Base-by-base conservation (phyloP, 35 echinoderm and acorn worm species). In the Lytechinus variegatus region DNA sequence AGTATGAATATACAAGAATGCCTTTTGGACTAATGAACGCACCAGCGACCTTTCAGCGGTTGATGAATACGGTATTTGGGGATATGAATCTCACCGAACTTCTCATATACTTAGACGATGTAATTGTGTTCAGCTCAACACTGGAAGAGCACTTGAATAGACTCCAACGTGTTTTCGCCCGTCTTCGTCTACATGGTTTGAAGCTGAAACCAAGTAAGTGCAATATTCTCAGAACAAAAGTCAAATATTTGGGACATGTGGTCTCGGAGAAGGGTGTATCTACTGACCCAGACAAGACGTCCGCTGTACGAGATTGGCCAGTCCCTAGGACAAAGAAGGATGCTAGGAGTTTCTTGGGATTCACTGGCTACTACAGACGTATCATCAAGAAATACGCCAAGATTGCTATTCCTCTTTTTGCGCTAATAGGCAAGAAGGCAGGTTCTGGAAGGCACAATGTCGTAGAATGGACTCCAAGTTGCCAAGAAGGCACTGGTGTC, bases 141-240 rank as follows among this genome's bases (percentile, higher is more conserved):
- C 71, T 96, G 1, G 95, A 96, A 29, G 96, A 97, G 54, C 97
- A 97, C 54, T 55, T 96, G 51, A 60, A 86, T 4, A 53, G 94
- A 13, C 79, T 97, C 0, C 3, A 92, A 27, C 13, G 19, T 13
- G 95, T 97, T 5, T 96, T 97, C 44, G 14, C 51, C 19, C 72
- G 97, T 9, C 53, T 96, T 9, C 79, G 95, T 21, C 94, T 96
- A 28, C 87, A 96, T 93, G 95, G 97, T 8, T 86, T 97, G 21
- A 97, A 97, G 16, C 52, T 97, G 1, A 97, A 97, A 87, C 92
- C 94, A 19, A 66, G 53, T 0, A 96, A 97, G 87, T 97, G 97
- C 53, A 79, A 96, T 4, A 33, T 96, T 21, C 87, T 96, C 0
- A 61, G 52, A 28, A 56, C 28, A 52, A 24, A 72, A 8, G 95